Evolutionary conservation across 2,888 invertebrate species (phyloP), one percentile per base, ranked within the genome.

Genomic region (Dione vanillae): DNA sequence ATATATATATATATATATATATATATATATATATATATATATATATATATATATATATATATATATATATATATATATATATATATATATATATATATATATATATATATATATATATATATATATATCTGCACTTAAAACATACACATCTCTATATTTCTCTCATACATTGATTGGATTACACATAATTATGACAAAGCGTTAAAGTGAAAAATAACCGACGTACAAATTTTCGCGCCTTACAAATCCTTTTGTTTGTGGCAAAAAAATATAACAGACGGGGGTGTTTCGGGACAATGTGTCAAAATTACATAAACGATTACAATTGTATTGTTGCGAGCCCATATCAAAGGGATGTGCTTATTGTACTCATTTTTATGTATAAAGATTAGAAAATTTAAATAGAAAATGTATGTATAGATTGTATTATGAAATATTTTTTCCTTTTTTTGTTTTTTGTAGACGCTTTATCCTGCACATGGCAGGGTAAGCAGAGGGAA

Each of bases 241-340:
- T 62, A 16, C 51, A 52, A 62, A 68, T 52, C 68, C 27, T 43
- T 68, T 68, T 67, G 59, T 67, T 66, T 58, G 61, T 43, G 20
- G 12, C 40, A 35, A 45, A 40, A 40, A 64, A 49, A 64, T 47
- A 64, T 35, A 9, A 64, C n/a, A 19, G 19, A 51, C 5, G 51
- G n/a, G 45, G 14, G 16, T 61, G 14, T 40, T 40, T 16, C 49
- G 11, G 47, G 37, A 51, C 49, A 51, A 37, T 64, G 40, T 40
- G 49, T 64, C 49, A 20, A 37, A 64, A 64, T 64, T 51, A 47
- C 19, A 16, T 12, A 16, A 47, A 49, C 16, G 35, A 64, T 64
- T 64, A 51, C 49, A 49, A 51, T 45, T 61, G 61, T 40, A 51
- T 45, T 61, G 61, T 40, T 56, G 14, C 1, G 56, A 6, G 11